Evolutionary conservation across 2,113 vertebrate genomes (phyloP).

Genomic region (Xiphorhynchus elegans): DNA sequence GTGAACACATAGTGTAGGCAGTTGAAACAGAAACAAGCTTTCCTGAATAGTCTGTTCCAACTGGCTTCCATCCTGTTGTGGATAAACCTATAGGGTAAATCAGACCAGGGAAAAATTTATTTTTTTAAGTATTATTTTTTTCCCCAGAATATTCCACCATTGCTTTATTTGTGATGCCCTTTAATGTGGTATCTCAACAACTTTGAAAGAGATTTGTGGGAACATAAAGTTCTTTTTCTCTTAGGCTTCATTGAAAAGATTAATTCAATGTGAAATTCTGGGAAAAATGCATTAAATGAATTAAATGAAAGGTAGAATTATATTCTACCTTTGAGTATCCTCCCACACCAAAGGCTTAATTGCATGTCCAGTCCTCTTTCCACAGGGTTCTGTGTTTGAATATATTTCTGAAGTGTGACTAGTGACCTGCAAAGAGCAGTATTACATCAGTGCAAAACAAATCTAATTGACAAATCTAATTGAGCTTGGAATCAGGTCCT

Average conservation of each 20-base stretch:
- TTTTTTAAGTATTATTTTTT: not conserved
- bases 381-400: not conserved
- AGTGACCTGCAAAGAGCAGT: conserved; percentile 18
- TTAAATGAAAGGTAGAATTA: too few species aligned
- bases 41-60: not conserved
- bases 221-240: not conserved
- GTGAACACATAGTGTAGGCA: not conserved
- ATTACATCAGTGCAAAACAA: conserved; percentile 35
- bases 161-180: not conserved
- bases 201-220: not conserved
- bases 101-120: not conserved
- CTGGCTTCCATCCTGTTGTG: not conserved
- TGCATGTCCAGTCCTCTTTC: not conserved
- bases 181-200: not conserved
- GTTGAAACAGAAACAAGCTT: conserved; percentile 15
- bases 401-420: not conserved
- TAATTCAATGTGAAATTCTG: not conserved
- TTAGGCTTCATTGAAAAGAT: not conserved
- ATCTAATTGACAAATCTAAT: conserved; percentile 40
- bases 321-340: not conserved
- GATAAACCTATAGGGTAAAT: not conserved
- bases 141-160: not conserved
- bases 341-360: not conserved
- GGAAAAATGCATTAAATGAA: not conserved
- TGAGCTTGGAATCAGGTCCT: conserved; percentile 16